phyloP scores from a whole-genome alignment of 92 coral and sea anemone genomes.

The Umimayanthus chanpuru region DNA sequence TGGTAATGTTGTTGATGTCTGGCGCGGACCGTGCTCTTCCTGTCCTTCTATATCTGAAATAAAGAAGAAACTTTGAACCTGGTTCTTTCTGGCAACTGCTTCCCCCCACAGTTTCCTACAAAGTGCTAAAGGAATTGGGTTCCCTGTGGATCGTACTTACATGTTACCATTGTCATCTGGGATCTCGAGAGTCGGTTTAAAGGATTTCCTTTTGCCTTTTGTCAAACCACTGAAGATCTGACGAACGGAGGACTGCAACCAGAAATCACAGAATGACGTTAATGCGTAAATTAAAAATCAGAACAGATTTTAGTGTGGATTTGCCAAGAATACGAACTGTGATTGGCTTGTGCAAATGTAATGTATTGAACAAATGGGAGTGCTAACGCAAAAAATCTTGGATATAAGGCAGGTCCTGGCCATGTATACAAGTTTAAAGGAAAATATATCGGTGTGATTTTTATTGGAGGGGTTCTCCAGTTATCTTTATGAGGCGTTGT shows the following conservation, averaged over 20 bases:
- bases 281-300: background rate
- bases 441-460: background rate
- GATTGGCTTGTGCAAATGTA: no score
- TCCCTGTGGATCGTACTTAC: constrained; percentile 29
- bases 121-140: background rate
- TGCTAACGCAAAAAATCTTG: background rate
- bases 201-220: constrained; percentile 58
- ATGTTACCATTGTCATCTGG: constrained; percentile 46
- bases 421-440: background rate
- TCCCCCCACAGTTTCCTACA: background rate
- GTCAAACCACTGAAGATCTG: constrained; percentile 63
- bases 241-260: constrained; percentile 63
- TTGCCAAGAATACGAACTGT: background rate
- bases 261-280: background rate
- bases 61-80: background rate
- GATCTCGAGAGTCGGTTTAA: constrained; percentile 56
- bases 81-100: background rate
- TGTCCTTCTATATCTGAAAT: constrained; percentile 55
- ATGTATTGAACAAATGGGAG: background rate
- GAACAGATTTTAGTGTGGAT: background rate
- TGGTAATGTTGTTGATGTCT: constrained; percentile 61
- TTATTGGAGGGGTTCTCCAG: background rate
- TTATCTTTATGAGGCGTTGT: no score
- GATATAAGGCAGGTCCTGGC: background rate
- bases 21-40: constrained; percentile 87